phyloP scores from a whole-genome alignment of 1,140 invertebrate species.

The Dendrolimus punctatus region DNA sequence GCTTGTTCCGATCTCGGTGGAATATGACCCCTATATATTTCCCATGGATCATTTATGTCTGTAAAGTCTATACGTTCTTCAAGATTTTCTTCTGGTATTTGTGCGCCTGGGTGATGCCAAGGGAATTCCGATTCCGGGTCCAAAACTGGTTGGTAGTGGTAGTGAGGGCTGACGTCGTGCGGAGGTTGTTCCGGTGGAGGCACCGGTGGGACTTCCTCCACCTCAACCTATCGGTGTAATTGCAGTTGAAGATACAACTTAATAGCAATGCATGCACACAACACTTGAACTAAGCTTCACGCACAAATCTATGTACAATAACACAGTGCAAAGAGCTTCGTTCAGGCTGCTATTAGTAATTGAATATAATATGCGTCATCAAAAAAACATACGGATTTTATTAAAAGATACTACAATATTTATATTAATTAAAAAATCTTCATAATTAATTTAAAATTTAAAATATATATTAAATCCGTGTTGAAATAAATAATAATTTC shows the following conservation, averaged over 20 bases:
- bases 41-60: constrained; percentile 75
- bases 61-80: constrained; percentile 44
- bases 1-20: constrained; percentile 22
- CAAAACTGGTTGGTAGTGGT: constrained; percentile 40
- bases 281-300: constrained; percentile 57
- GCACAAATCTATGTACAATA: constrained; percentile 22
- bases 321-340: constrained; percentile 47
- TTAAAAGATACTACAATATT: neutral
- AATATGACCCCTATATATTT: constrained; percentile 62
- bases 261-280: constrained; percentile 51
- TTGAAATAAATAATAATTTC: constrained; percentile 2
- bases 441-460: neutral
- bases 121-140: constrained; percentile 62
- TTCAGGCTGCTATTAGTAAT: constrained; percentile 49
- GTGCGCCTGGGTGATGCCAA: constrained; percentile 56
- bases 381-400: constrained; percentile 48
- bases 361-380: constrained; percentile 21
- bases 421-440: neutral
- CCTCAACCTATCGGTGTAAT: constrained; percentile 58
- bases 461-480: neutral
- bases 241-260: constrained; percentile 35
- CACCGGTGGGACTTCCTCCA: constrained; percentile 34
- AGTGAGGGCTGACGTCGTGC: constrained; percentile 25
- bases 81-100: constrained; percentile 24
- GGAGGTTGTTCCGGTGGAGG: constrained; percentile 28